These are phyloP conservation scores for Nothocercus nigrocapillus DNA, from an alignment of 2,113 vertebrate species.

Conservation along the genomic window DNA sequence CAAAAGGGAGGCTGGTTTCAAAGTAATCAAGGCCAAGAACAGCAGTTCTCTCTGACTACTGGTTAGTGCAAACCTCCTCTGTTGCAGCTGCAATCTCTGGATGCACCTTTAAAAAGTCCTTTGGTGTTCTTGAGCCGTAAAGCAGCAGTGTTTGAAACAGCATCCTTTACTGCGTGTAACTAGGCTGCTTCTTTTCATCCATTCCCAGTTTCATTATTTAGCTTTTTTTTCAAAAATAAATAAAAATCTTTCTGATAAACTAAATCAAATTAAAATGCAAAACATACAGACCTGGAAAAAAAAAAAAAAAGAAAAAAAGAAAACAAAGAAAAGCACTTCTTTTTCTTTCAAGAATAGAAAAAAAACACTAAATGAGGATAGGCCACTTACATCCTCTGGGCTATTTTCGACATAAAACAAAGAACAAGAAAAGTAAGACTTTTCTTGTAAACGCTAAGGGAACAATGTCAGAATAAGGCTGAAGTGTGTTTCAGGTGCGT, in stretches of 20 bases:
- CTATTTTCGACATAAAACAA: too few relatives aligned
- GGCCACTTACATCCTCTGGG: too few relatives aligned
- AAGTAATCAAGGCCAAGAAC: conserved; percentile 25
- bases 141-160: not conserved
- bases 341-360: too few relatives aligned
- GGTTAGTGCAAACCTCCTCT: not conserved
- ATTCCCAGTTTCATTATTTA: not conserved
- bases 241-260: not conserved
- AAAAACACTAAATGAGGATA: too few relatives aligned
- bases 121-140: not conserved
- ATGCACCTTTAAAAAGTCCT: conserved; percentile 12
- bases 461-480: not conserved
- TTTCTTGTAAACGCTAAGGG: not conserved
- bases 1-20: conserved; percentile 3
- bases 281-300: not conserved
- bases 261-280: not conserved
- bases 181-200: not conserved
- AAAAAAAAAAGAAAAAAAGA: not conserved
- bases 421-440: not conserved
- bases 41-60: conserved; percentile 11
- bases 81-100: not conserved
- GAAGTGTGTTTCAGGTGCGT: not conserved
- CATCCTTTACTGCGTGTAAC: not conserved
- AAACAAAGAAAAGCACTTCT: too few relatives aligned
- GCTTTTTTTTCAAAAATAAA: not conserved